Conservation (phyloP, 2,113 vertebrate genomes). For the Actenoides lindsayi region DNA sequence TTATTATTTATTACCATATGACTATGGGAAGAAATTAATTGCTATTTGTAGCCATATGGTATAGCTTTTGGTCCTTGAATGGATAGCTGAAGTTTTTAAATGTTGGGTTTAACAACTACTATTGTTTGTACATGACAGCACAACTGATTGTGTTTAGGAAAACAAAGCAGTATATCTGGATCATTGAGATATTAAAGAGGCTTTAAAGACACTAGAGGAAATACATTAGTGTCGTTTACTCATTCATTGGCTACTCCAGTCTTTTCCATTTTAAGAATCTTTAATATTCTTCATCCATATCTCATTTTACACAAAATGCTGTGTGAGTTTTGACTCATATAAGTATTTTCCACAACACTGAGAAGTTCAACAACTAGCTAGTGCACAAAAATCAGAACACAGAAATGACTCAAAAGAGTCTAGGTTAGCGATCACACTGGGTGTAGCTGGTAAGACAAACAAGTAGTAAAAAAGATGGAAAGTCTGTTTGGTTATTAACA, state of each 20-base stretch:
- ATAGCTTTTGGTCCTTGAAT: not conserved
- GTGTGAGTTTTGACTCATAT: not conserved
- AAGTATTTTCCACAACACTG: not conserved
- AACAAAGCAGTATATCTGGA: not conserved
- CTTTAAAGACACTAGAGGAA: constrained; percentile 15
- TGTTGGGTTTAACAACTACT: not conserved
- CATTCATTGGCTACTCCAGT: not conserved
- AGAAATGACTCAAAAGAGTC: not conserved
- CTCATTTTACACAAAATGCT: not conserved
- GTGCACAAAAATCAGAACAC: not conserved
- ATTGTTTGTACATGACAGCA: constrained; percentile 22
- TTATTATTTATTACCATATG: not conserved
- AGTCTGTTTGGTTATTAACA: not conserved
- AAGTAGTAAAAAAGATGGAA: constrained; percentile 14
- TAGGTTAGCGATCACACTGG: not conserved
- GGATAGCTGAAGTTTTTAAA: not conserved
- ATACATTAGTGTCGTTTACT: constrained; percentile 2
- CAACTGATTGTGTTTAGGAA: constrained; percentile 27
- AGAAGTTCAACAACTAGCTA: not conserved
- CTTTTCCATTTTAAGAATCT: not conserved
- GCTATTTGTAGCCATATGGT: not conserved
- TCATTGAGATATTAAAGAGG: constrained; percentile 25
- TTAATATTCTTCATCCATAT: not conserved
- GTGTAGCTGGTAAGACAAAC: not conserved
- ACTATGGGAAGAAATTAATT: not conserved